phyloP scores from a whole-genome alignment of 2,113 vertebrate species.

The Trichechus manatus region DNA sequence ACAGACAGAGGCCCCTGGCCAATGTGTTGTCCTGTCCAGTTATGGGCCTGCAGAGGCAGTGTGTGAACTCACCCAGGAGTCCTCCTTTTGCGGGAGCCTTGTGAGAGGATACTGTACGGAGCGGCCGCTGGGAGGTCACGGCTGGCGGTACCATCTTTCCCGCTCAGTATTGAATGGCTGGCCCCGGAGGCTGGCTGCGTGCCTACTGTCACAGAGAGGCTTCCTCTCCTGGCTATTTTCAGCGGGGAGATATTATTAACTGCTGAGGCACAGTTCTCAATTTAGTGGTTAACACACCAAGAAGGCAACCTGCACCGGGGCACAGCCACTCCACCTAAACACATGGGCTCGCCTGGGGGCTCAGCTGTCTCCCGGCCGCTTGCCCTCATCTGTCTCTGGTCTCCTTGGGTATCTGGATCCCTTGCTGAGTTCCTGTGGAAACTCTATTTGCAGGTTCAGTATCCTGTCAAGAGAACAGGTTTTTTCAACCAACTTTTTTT shows the following conservation, averaged over 20 bases:
- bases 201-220: constrained; percentile 96
- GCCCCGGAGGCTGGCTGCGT: constrained; percentile 90
- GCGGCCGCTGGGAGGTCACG: constrained; percentile 81
- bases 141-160: constrained; percentile 85
- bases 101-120: constrained; percentile 87
- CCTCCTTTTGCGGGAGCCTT: constrained; percentile 81
- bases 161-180: constrained; percentile 91
- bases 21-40: not conserved
- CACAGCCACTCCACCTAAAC: constrained; percentile 74
- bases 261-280: constrained; percentile 85
- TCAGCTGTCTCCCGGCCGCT: rapidly evolving
- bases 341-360: constrained; percentile 25
- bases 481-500: not conserved
- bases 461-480: not conserved
- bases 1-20: not conserved
- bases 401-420: not conserved
- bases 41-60: constrained; percentile 27
- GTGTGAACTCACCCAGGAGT: not conserved
- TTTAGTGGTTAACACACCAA: constrained; percentile 80
- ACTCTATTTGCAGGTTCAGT: not conserved
- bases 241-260: constrained; percentile 94
- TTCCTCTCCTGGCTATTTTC: constrained; percentile 97
- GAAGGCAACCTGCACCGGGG: constrained; percentile 71
- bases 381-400: not conserved
- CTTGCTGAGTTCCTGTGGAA: not conserved